A percentile compares a stretch with the other conserved stretches of the same genome.
phyloP scores from a whole-genome alignment of 2,797 vertebrate genomes.

The Anas bahamensis region DNA sequence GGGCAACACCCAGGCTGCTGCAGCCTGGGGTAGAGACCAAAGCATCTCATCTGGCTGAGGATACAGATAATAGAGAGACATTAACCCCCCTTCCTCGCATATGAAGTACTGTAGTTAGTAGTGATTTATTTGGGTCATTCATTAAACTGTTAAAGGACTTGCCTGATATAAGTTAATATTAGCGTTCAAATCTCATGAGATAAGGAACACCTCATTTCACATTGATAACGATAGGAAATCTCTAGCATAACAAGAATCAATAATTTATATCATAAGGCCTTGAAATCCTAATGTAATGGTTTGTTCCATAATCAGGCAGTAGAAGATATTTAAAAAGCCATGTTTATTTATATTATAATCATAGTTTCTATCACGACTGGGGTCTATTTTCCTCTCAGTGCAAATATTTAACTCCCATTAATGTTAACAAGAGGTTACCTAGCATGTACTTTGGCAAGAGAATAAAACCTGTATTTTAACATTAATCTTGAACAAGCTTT shows the following conservation, averaged over 20 bases:
- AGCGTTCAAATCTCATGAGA: background rate
- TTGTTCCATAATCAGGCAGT: background rate
- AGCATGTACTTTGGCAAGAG: constrained; percentile 47
- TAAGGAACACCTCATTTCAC: background rate
- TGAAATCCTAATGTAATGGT: background rate
- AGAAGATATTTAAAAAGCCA: constrained; percentile 3
- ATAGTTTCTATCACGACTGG: constrained; percentile 33
- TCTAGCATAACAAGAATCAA: background rate
- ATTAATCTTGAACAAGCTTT: constrained; percentile 71
- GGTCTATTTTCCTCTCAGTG: constrained; percentile 51
- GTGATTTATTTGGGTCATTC: constrained; percentile 9
- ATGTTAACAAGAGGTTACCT: constrained; percentile 70
- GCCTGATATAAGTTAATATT: background rate
- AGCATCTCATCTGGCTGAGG: background rate
- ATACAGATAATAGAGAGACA: background rate
- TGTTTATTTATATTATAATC: constrained; percentile 51
- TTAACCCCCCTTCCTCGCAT: background rate
- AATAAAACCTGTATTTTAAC: constrained; percentile 57
- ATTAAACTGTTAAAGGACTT: background rate
- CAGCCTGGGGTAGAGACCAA: background rate
- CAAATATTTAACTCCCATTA: constrained; percentile 69
- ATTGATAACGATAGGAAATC: background rate
- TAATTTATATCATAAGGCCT: background rate
- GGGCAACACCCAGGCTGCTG: background rate
- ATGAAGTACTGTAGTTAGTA: background rate